Evolutionary conservation across 2,797 vertebrate species (phyloP).

Genomic region (Pantherophis vulpinus): DNA sequence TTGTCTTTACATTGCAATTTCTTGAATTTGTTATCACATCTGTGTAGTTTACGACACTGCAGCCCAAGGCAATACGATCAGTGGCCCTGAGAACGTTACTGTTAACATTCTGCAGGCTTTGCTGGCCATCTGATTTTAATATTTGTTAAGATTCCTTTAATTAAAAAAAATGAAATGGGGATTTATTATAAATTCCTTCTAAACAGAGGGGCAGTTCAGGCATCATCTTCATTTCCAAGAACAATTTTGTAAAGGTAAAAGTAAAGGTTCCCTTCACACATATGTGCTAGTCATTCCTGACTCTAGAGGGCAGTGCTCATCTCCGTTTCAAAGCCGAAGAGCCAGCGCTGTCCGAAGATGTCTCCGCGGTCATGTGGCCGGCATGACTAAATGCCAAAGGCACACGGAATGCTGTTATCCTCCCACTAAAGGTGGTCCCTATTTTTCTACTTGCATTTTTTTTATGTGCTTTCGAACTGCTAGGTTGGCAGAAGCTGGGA

Average conservation of each 20-base stretch:
- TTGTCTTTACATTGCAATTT: not conserved
- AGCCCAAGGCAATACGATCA: not conserved
- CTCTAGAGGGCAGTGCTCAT: too few relatives aligned
- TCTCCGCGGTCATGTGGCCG: too few relatives aligned
- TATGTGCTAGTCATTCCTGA: too few relatives aligned
- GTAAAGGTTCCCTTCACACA: too few relatives aligned
- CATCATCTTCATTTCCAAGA: not conserved
- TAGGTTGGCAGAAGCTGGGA: too few relatives aligned
- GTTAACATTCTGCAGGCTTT: not conserved
- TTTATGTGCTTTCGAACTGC: too few relatives aligned
- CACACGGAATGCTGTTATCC: too few relatives aligned
- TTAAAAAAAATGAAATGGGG: not conserved
- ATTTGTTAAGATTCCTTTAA: not conserved
- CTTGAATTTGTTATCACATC: not conserved
- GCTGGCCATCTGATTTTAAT: not conserved
- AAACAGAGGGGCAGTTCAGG: not conserved
- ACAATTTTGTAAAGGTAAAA: not conserved
- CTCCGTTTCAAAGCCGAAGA: too few relatives aligned
- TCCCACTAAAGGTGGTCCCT: too few relatives aligned
- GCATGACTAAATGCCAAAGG: too few relatives aligned
- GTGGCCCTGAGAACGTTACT: not conserved
- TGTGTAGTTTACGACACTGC: not conserved
- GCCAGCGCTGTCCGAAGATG: rapidly evolving
- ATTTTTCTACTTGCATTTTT: too few relatives aligned
- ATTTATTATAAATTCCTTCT: not conserved